phyloP scores from a whole-genome alignment of 2,888 invertebrate species.

The Brachyptera risi region DNA sequence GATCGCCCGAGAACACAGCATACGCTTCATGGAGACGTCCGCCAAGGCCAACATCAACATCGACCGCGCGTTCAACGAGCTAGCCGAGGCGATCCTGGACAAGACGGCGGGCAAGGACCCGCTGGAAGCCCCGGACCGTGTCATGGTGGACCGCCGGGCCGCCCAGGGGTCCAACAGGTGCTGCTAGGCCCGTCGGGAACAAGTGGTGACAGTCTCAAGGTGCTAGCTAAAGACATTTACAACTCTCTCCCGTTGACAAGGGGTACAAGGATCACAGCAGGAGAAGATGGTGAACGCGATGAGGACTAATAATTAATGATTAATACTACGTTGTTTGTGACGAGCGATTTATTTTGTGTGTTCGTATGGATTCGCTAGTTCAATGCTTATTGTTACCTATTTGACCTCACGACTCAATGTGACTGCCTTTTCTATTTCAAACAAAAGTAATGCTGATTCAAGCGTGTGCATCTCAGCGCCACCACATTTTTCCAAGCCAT shows the following conservation, averaged over 20 bases:
- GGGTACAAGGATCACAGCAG: conserved; percentile 1
- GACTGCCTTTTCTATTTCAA: conserved; percentile 25
- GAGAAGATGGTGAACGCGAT: too few species aligned
- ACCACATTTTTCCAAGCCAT: conserved; percentile 1
- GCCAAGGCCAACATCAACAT: conserved; percentile 97
- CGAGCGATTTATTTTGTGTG: too few species aligned
- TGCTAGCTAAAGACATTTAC: conserved; percentile 22
- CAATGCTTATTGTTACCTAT: too few species aligned
- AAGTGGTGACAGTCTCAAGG: neutral
- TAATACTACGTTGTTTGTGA: conserved; percentile 22
- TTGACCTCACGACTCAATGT: neutral
- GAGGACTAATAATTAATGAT: conserved; percentile 8
- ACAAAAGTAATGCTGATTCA: neutral
- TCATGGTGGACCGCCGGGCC: conserved; percentile 69
- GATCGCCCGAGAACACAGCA: conserved; percentile 94
- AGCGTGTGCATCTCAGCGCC: neutral
- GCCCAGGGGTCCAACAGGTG: conserved; percentile 59
- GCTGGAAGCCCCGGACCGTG: conserved; percentile 66
- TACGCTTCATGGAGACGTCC: conserved; percentile 96
- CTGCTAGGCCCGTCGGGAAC: conserved; percentile 46
- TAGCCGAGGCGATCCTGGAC: conserved; percentile 91
- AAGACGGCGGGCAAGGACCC: conserved; percentile 81
- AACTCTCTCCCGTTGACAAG: neutral
- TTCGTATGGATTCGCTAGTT: too few species aligned
- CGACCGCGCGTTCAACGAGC: conserved; percentile 89